Base-by-base conservation (phyloP, 1,140 invertebrate species). In the Heliconius himera region DNA sequence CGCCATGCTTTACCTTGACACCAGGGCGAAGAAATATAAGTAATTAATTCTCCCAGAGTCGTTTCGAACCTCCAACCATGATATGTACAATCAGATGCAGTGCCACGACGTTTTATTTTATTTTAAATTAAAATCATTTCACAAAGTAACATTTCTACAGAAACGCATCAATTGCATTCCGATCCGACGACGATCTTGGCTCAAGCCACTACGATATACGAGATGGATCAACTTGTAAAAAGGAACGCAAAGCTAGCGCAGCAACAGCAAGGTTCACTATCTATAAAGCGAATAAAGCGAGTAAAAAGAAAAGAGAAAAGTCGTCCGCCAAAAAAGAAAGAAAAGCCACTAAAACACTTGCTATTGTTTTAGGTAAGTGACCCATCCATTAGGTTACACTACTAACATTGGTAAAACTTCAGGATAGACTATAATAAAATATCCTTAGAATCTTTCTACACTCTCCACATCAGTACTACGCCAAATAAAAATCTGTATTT, bases 281-380 rank as follows among this genome's bases (percentile, higher is more conserved):
- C 89, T 98, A 98, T 92, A 98, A 98, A 94, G 97, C 98, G 29
- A 98, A 98, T 95, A 99, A 99, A 95, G 97, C 98, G n/a, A 98
- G 97, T 90, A 97, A 97, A 92, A 99, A 98, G 96, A 99, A 98
- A 95, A 96, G 98, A 60, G 98, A 99, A 89, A 99, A 99, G 90
- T 98, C 98, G 33, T 98, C 98, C 1, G 98, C 98, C 2, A 98
- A 98, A 91, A 98, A 98, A 89, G 99, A 99, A 92, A 96, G 98
- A 80, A 99, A 99, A 95, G 99, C 99, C n/a, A 99, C 99, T 8
- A 99, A 99, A 95, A 99, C 99, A 20, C 94, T 99, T 51, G 99
- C 99, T 81, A 99, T 99, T 92, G 99, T 99, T 82, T 96, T 99
- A 91, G 99, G 99, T 99, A 95, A 96, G 96, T 38, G 26, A 51